Evolutionary conservation across 2,113 vertebrate genomes (phyloP).

Genomic region (Actinemys pallida): DNA sequence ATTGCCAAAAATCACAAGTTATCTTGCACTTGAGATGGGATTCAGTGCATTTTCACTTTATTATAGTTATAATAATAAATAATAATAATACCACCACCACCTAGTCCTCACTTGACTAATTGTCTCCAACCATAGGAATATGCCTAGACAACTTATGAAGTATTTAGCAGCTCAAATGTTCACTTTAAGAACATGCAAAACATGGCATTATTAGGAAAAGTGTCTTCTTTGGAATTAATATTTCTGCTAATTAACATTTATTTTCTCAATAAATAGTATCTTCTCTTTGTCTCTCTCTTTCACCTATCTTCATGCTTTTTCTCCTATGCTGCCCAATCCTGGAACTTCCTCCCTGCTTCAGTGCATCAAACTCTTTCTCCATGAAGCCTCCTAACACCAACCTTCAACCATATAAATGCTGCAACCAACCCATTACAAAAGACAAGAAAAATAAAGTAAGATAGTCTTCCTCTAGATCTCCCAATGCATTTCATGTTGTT

Average conservation of each 20-base stretch:
- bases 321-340: not conserved
- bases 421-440: not conserved
- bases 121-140: conserved; percentile 17
- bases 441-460: not conserved
- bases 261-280: not conserved
- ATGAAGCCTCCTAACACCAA: not conserved
- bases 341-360: not conserved
- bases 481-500: not conserved
- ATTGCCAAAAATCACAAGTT: conserved; percentile 23
- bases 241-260: conserved; percentile 1
- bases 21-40: not conserved
- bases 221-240: not conserved
- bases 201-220: not conserved
- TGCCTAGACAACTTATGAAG: not conserved
- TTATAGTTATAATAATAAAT: not conserved
- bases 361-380: not conserved
- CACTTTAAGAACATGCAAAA: not conserved
- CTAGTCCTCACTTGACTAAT: not conserved
- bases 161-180: not conserved
- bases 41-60: not conserved
- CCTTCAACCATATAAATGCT: not conserved
- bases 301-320: not conserved
- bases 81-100: not conserved
- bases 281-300: not conserved
- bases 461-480: not conserved